Base-by-base conservation (phyloP, 2,888 invertebrate species). In the Belgica antarctica region DNA sequence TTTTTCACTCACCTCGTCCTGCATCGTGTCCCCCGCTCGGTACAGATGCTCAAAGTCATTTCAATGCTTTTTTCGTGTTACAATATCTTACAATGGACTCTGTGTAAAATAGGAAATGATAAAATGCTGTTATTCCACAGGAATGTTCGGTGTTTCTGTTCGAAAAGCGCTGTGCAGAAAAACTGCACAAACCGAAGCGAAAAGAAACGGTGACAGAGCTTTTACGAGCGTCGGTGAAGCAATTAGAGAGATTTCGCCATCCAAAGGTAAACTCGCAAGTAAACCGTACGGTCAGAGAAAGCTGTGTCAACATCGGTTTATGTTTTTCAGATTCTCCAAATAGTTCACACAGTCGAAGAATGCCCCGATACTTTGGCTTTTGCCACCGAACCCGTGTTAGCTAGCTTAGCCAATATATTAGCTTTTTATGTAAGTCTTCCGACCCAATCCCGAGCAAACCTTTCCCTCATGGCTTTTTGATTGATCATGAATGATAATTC, bases 91-190 rank as follows among this genome's bases (percentile, higher is more conserved):
- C 24, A 52, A 22, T 2, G n/a, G n/a, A n/a, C n/a, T n/a, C n/a
- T n/a, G 22, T 4, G 7, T 24, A 27, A 25, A 59, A 27, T 25
- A 22, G 2, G 12, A 59, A 59, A 59, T 24, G 2, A 27, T 59
- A 57, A 57, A 57, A 22, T 15, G 5, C 10, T 71, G 72, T 73
- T 73, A 73, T 73, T 72, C 79, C 81, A 7, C 84, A 96, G 96
- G 94, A 94, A 81, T 93, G 92, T 72, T 95, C 96, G 0, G 89
- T 96, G 73, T 96, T 96, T 81, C 84, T 95, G 71, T 95, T 96
- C 79, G 96, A 96, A 80, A 96, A 96, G 79, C 88, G 91, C 73
- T 87, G 89, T 70, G 94, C 92, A 0, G 96, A 96, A 76, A 96
- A 95, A 78, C 82, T 96, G 47, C 93, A 92, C 82, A 96, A 94